Conservation (phyloP, 1,140 invertebrate genomes). For the Orchesella cincta region DNA sequence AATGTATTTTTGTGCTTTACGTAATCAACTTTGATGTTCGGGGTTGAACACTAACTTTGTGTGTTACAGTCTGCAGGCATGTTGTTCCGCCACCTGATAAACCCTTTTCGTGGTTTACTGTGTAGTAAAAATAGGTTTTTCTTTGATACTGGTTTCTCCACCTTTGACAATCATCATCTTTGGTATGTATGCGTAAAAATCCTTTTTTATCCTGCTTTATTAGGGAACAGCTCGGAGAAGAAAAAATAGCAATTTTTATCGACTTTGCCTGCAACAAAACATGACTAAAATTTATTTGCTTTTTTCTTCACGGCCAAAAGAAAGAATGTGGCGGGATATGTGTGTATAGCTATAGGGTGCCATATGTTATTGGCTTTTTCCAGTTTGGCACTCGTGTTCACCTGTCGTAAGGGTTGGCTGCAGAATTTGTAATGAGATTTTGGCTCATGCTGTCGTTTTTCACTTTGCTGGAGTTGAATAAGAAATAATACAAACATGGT, state of each 20-base stretch:
- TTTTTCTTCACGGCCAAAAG: background rate
- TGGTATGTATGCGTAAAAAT: background rate
- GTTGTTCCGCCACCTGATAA: too few relatives aligned
- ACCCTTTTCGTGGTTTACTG: too few relatives aligned
- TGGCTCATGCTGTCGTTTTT: background rate
- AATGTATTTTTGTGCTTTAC: too few relatives aligned
- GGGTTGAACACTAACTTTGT: too few relatives aligned
- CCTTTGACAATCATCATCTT: too few relatives aligned
- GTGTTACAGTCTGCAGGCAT: too few relatives aligned
- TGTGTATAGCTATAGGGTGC: background rate
- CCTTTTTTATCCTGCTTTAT: background rate
- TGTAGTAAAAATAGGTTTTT: too few relatives aligned
- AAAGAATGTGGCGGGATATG: conserved; percentile 2
- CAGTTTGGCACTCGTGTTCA: background rate
- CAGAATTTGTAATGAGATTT: conserved; percentile 9
- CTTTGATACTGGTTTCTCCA: too few relatives aligned
- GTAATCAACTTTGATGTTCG: too few relatives aligned
- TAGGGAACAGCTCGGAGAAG: background rate
- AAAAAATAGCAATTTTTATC: background rate
- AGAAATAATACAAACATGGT: too few relatives aligned
- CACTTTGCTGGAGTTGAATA: background rate
- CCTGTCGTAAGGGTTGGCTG: background rate
- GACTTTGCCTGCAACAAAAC: background rate
- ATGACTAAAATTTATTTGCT: background rate
- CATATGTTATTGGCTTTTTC: conserved; percentile 14